A percentile compares a stretch with the other conserved stretches of the same genome.
Evolutionary conservation across 2,113 vertebrate genomes (phyloP).

Genomic region (Amphiprion ocellaris): DNA sequence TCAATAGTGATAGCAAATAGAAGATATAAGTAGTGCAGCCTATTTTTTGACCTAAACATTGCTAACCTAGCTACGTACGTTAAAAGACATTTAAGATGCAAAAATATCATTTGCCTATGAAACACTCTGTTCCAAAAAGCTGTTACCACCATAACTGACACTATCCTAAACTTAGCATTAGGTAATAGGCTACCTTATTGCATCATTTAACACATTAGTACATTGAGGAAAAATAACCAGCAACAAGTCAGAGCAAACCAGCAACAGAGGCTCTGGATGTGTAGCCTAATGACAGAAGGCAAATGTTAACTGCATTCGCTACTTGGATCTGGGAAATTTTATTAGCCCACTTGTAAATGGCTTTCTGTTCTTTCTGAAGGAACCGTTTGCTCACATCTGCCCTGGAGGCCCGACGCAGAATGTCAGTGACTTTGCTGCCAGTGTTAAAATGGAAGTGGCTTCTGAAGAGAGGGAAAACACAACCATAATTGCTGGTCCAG

Average conservation of each 20-base stretch:
- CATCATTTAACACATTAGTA: conserved; percentile 14
- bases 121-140: too few relatives aligned
- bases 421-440: conserved; percentile 60
- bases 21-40: too few relatives aligned
- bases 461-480: conserved; percentile 74
- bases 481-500: conserved; percentile 78
- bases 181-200: conserved; percentile 1
- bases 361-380: conserved; percentile 53
- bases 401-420: conserved; percentile 61
- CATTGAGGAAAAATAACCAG: neutral
- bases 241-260: conserved; percentile 3
- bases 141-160: too few relatives aligned
- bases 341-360: conserved; percentile 66
- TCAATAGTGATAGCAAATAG: too few relatives aligned
- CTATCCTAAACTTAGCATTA: too few relatives aligned
- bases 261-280: conserved; percentile 21
- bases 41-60: too few relatives aligned
- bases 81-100: too few relatives aligned
- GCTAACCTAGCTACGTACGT: too few relatives aligned
- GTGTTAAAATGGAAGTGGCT: conserved; percentile 79
- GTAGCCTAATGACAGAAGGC: conserved; percentile 55
- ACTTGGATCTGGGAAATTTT: conserved; percentile 52
- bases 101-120: too few relatives aligned
- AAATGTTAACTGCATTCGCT: conserved; percentile 39
- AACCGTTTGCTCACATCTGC: conserved; percentile 50